A percentile compares a stretch with the other conserved stretches of the same genome.
phyloP scores from a whole-genome alignment of 2,113 vertebrate species.

The Oncorhynchus tshawytscha region DNA sequence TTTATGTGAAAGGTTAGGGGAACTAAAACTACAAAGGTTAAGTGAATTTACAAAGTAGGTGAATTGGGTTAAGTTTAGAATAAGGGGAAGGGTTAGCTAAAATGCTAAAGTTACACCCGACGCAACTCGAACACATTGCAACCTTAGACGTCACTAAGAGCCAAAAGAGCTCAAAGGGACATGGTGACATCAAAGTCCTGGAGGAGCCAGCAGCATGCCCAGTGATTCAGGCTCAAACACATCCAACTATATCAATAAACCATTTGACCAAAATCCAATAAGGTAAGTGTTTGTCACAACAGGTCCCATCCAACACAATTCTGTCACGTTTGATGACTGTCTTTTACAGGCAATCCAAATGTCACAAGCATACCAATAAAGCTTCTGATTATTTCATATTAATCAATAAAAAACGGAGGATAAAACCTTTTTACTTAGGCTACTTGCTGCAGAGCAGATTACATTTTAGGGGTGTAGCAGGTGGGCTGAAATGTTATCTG shows the following conservation, averaged over 20 bases:
- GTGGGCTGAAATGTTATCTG: neutral
- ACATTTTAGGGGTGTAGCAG: neutral
- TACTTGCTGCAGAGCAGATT: neutral
- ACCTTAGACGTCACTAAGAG: too few species aligned
- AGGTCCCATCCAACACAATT: conserved; percentile 2
- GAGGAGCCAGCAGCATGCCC: neutral
- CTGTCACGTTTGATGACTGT: conserved; percentile 28
- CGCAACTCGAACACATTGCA: too few species aligned
- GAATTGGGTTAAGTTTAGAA: too few species aligned
- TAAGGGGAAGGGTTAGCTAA: neutral
- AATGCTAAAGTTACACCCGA: neutral
- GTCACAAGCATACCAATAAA: conserved; percentile 20
- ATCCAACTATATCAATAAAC: conserved; percentile 16
- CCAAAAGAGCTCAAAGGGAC: neutral
- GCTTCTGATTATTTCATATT: conserved; percentile 24
- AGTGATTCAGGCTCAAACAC: conserved; percentile 44
- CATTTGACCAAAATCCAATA: conserved; percentile 48
- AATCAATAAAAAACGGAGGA: conserved; percentile 11
- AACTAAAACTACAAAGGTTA: too few species aligned
- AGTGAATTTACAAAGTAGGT: too few species aligned
- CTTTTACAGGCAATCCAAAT: conserved; percentile 12
- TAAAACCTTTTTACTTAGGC: neutral
- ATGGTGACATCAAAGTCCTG: conserved; percentile 35
- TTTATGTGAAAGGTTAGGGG: too few species aligned
- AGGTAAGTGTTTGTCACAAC: conserved; percentile 48